These are phyloP conservation scores for Calosoma granatense DNA, from an alignment of 1,140 invertebrate species.

Conservation along the genomic window DNA sequence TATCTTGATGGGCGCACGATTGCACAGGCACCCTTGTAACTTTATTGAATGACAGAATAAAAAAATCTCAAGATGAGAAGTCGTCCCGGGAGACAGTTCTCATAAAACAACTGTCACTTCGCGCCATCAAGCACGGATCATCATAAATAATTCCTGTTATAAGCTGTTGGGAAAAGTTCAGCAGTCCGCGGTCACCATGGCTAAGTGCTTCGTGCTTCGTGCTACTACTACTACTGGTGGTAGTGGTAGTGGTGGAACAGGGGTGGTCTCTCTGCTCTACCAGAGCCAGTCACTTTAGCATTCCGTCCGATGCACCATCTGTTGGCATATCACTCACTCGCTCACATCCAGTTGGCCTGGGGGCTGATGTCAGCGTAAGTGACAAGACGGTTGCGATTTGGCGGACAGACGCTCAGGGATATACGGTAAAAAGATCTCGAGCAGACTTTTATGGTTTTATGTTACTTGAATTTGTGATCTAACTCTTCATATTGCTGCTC, in stretches of 20 bases:
- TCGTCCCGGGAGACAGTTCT: background rate
- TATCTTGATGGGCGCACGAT: background rate
- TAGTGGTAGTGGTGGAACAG: background rate
- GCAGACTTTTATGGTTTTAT: background rate
- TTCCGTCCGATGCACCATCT: background rate
- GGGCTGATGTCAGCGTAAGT: background rate
- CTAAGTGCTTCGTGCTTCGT: background rate
- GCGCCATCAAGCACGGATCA: slow-evolving; percentile 2
- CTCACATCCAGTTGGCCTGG: background rate
- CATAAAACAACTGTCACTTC: slow-evolving; percentile 8
- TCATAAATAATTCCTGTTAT: slow-evolving; percentile 5
- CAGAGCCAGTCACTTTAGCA: background rate
- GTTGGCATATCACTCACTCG: slow-evolving; percentile 2
- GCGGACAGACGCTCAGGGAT: background rate
- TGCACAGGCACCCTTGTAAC: background rate
- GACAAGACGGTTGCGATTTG: slow-evolving; percentile 1
- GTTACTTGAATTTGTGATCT: background rate
- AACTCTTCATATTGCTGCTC: too few relatives aligned
- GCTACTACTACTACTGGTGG: background rate
- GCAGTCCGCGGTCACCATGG: background rate
- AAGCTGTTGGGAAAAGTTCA: background rate
- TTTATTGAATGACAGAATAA: background rate
- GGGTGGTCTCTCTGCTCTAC: background rate
- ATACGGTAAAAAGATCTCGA: background rate
- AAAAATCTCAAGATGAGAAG: slow-evolving; percentile 1